Conservation (phyloP, 2,797 vertebrate species). For the Gymnopithys bicolor region DNA sequence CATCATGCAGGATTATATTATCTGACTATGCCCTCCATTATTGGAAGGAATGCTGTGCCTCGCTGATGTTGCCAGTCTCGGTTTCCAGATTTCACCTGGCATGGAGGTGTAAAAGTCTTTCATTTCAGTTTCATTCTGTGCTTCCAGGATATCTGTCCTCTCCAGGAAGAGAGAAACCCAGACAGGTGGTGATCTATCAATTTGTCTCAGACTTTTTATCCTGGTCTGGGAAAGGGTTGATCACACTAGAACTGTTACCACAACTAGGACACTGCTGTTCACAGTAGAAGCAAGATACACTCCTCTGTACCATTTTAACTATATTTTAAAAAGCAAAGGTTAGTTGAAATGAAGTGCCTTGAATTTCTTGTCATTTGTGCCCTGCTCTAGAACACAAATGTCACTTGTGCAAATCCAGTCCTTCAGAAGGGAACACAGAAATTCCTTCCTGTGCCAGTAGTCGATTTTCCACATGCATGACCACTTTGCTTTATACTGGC, state of each 20-base stretch:
- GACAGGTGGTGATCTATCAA: neutral
- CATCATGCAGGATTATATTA: neutral
- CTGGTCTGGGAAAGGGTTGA: neutral
- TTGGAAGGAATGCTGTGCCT: neutral
- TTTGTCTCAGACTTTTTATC: neutral
- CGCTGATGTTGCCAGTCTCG: neutral
- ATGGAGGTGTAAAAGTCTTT: neutral
- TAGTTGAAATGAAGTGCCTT: neutral
- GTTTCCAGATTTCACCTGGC: neutral
- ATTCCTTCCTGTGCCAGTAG: neutral
- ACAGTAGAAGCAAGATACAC: neutral
- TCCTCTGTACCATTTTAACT: neutral
- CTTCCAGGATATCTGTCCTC: accelerated
- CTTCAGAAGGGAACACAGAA: constrained; percentile 6
- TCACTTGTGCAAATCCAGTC: neutral
- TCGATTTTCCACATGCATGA: constrained; percentile 61
- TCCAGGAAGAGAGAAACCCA: neutral
- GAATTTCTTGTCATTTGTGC: neutral
- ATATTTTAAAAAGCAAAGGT: neutral
- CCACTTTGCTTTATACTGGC: constrained; percentile 23
- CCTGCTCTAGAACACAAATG: neutral
- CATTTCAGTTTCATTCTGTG: neutral
- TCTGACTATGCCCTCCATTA: neutral
- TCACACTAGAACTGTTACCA: neutral
- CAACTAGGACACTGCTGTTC: neutral